Base-by-base conservation (phyloP, 2,797 vertebrate species). In the Amazona ochrocephala region DNA sequence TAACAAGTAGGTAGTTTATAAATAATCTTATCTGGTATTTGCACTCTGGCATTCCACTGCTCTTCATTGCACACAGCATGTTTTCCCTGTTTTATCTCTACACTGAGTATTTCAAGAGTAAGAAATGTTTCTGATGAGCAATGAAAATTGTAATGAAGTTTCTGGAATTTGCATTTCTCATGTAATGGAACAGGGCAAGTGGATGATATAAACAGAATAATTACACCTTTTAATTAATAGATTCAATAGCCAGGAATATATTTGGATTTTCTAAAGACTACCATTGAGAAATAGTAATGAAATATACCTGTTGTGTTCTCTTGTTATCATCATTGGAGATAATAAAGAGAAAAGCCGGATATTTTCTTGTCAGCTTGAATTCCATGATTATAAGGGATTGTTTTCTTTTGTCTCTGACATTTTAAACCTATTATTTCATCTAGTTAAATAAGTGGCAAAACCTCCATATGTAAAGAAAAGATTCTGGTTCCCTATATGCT, bases 91-190 rank as follows among this genome's bases (percentile, higher is more conserved):
- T 95, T 94, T 79, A 12, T 74, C 47, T 95, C 21, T 53, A 21
- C n/a, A 53, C 8, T 73, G 53, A 94, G 66, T 51, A 91, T 91
- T 91, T 71, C 7, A 9, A 82, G 75, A 82, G 26, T 60, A 83
- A 76, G 45, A 86, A 85, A 93, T 71, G 22, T 4, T 87, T 67
- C 37, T 21, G 16, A 86, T 75, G 24, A 94, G 79, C 20, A 76
- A 62, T 34, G 47, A 18, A 93, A 58, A 87, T 92, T 77, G 81
- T 92, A 94, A 94, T 94, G 84, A 68, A 50, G 34, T 82, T 92
- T 85, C 37, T 92, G 61, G 13, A 82, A 95, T 94, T 37, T 93
- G 10, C 75, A 64, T 92, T 86, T 96, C 88, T 95, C 68, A 76
- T 90, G 27, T 84, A 50, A 68, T 10, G 12, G 20, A 37, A 88